A percentile compares a stretch with the other conserved stretches of the same genome.
Evolutionary conservation across 2,888 invertebrate genomes (phyloP).

Genomic region (Villa cingulata): DNA sequence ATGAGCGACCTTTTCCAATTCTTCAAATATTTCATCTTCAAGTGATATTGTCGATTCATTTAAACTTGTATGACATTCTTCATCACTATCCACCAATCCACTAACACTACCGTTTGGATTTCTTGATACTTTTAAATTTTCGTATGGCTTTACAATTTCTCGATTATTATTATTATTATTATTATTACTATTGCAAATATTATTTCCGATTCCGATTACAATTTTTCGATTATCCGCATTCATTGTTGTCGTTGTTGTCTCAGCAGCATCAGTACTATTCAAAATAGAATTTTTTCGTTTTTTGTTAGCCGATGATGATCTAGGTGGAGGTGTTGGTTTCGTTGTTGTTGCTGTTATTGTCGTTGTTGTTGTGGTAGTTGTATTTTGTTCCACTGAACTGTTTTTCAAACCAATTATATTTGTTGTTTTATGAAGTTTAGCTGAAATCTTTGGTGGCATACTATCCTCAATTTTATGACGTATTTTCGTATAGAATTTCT

Average conservation of each 20-base stretch:
- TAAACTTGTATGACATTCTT: conserved; percentile 25
- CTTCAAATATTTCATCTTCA: conserved; percentile 36
- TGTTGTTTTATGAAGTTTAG: conserved; percentile 27
- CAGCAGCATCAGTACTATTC: background rate
- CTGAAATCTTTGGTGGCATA: conserved; percentile 27
- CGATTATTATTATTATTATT: background rate
- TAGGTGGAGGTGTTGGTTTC: conserved; percentile 11
- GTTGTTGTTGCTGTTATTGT: background rate
- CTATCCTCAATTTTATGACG: conserved; percentile 33
- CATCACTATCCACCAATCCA: conserved; percentile 23
- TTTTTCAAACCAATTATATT: conserved; percentile 16
- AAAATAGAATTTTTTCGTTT: background rate
- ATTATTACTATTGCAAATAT: background rate
- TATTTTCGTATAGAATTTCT: conserved; percentile 30
- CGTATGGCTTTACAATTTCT: conserved; percentile 2
- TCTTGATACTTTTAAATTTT: conserved; percentile 9
- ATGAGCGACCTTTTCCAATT: conserved; percentile 34
- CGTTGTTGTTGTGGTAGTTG: background rate
- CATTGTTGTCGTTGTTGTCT: background rate
- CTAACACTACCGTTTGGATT: conserved; percentile 15
- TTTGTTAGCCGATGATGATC: conserved; percentile 6
- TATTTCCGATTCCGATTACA: no score
- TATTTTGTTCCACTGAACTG: background rate
- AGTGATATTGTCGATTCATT: conserved; percentile 29
- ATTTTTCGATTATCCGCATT: no score